Conservation (phyloP, 2,113 vertebrate genomes). For the Oryzias curvinotus region DNA sequence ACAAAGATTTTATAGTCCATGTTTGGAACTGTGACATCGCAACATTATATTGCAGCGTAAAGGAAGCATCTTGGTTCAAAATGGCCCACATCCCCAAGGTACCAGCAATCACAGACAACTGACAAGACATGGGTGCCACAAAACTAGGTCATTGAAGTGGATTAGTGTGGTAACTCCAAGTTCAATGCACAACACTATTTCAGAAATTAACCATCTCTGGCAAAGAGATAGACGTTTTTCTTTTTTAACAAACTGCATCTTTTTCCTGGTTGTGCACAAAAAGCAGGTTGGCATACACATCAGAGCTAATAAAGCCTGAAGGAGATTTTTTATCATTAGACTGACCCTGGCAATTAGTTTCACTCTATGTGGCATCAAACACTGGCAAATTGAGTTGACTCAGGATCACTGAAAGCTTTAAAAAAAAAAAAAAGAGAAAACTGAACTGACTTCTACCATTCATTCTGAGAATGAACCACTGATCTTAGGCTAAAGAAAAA, state of each 20-base stretch:
- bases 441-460: constrained; percentile 53
- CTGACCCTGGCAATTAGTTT: no score
- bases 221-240: not conserved
- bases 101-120: constrained; percentile 58
- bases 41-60: constrained; percentile 14
- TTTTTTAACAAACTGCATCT: no score
- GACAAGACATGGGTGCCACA: constrained; percentile 56
- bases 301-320: no score
- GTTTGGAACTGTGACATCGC: constrained; percentile 38
- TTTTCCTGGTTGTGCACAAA: no score
- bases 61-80: constrained; percentile 63
- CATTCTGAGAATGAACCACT: constrained; percentile 23
- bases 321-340: no score
- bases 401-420: no score
- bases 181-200: constrained; percentile 49
- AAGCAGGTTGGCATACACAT: no score
- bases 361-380: no score
- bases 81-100: constrained; percentile 64
- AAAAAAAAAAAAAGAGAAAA: no score
- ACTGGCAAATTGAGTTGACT: no score
- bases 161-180: constrained; percentile 69
- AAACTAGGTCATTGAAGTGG: constrained; percentile 71
- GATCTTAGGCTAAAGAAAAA: no score
- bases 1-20: not conserved
- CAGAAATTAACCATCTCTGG: constrained; percentile 37